Percentiles rank a stretch among this genome's conserved stretches.
Evolutionary conservation across 1,140 invertebrate species (phyloP).

Genomic region (Solenopsis invicta): DNA sequence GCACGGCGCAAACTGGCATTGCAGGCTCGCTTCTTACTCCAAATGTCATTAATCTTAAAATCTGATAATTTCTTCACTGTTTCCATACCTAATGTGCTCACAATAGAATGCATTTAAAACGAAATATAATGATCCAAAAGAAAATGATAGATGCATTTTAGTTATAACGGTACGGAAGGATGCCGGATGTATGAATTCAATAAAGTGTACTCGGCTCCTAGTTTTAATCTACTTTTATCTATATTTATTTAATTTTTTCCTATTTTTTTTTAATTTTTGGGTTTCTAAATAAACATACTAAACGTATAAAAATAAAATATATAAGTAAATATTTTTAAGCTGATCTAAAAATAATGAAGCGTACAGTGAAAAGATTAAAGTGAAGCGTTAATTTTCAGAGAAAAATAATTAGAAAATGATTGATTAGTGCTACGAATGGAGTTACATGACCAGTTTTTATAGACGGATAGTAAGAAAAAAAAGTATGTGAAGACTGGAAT

Average conservation of each 20-base stretch:
- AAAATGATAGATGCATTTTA: not conserved
- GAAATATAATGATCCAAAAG: not conserved
- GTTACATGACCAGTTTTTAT: constrained; percentile 10
- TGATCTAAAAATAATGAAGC: not conserved
- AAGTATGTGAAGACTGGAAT: constrained; percentile 7
- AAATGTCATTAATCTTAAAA: constrained; percentile 18
- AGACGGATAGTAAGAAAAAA: constrained; percentile 22
- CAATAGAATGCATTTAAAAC: not conserved
- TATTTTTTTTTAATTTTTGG: not conserved
- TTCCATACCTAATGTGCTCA: not conserved
- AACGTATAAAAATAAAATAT: not conserved
- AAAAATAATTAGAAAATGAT: not conserved
- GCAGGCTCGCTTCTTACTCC: not conserved
- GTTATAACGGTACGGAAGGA: not conserved
- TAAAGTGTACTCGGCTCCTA: not conserved
- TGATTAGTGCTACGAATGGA: not conserved
- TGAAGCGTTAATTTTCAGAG: constrained; percentile 10
- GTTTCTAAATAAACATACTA: no score
- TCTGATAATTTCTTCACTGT: not conserved
- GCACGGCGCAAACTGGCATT: constrained; percentile 18
- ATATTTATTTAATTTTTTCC: not conserved
- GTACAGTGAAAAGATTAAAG: no score
- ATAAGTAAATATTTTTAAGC: not conserved
- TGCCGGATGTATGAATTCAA: not conserved
- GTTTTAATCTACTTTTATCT: not conserved